Percentiles rank a stretch among this genome's conserved stretches.
These are phyloP conservation scores for Antrozous pallidus DNA, from an alignment of 2,797 vertebrate genomes.

Conservation along the genomic window DNA sequence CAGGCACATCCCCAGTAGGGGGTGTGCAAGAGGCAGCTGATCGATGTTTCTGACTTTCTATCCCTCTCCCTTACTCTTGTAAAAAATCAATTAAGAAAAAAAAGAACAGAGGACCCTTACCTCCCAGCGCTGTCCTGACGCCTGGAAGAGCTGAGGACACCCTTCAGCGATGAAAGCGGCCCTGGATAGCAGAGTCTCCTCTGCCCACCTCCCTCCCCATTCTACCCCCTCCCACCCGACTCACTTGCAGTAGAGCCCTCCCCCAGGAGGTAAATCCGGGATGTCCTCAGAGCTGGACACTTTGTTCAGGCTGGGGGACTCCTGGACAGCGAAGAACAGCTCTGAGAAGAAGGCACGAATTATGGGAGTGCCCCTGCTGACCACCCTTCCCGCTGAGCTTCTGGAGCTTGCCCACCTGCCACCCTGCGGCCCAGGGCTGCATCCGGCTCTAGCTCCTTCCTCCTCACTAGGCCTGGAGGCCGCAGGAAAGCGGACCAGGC, in stretches of 20 bases:
- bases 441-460: conserved; percentile 82
- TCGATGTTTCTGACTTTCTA: no score
- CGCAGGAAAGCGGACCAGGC: conserved; percentile 87
- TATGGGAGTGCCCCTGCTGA: neutral
- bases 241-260: conserved; percentile 86
- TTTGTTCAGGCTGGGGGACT: conserved; percentile 83
- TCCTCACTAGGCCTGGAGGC: conserved; percentile 85
- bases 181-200: neutral
- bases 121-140: neutral
- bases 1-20: no score
- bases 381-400: neutral
- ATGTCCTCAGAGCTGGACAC: conserved; percentile 86
- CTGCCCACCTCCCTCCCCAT: neutral
- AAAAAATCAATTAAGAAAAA: no score
- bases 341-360: neutral
- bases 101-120: conserved; percentile 14
- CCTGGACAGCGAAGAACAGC: conserved; percentile 79
- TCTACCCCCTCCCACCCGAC: conserved; percentile 59
- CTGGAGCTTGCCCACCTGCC: conserved; percentile 78
- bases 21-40: no score
- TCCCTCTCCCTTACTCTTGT: no score
- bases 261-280: conserved; percentile 87
- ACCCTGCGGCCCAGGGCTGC: conserved; percentile 84
- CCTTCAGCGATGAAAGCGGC: conserved; percentile 40
- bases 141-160: conserved; percentile 13